Percentiles rank a stretch among this genome's conserved stretches.
These are phyloP conservation scores for Oncorhynchus masou DNA, from an alignment of 2,113 vertebrate genomes.

Conservation along the genomic window DNA sequence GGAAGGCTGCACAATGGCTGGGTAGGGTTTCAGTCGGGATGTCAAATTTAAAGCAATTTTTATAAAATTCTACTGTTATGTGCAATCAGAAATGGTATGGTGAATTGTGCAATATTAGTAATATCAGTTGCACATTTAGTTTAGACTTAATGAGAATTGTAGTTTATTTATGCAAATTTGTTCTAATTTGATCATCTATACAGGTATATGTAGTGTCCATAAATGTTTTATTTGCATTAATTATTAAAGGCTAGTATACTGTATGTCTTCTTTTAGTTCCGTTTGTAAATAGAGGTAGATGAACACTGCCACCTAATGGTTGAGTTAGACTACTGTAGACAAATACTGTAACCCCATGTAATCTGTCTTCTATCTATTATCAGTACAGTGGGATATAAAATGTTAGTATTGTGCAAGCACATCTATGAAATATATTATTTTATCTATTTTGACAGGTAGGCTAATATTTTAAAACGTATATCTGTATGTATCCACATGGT, in stretches of 20 bases:
- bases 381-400: not conserved
- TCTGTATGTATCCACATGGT: not conserved
- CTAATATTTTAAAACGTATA: not conserved
- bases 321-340: not conserved
- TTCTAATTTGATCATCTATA: not conserved
- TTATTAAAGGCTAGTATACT: not conserved
- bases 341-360: not conserved
- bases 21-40: not conserved
- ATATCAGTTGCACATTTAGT: not conserved
- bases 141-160: not conserved
- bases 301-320: conserved; percentile 51
- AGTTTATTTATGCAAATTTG: not conserved
- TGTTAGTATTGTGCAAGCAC: not conserved
- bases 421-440: not conserved
- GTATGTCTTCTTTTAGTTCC: not conserved
- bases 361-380: not conserved
- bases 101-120: conserved; percentile 14
- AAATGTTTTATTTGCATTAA: not conserved
- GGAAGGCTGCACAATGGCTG: not conserved
- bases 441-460: not conserved
- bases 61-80: not conserved
- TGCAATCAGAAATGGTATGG: not conserved
- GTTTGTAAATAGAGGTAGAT: not conserved
- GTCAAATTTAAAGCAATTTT: not conserved
- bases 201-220: not conserved